These are phyloP conservation scores for Acrobasis repandana DNA, from an alignment of 2,888 invertebrate genomes.

Conservation along the genomic window DNA sequence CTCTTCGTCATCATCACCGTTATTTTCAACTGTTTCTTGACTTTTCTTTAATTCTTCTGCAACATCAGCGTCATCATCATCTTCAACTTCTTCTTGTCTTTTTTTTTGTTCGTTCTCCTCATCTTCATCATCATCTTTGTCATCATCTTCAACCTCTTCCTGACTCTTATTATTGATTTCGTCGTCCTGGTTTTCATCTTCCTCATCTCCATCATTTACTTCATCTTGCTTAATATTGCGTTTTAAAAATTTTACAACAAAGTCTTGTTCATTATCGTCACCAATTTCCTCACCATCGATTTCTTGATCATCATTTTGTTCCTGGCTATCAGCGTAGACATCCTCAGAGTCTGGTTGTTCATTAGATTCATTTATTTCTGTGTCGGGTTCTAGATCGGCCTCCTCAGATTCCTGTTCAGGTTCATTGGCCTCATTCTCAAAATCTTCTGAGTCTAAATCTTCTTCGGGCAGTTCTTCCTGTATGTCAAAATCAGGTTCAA, in stretches of 20 bases:
- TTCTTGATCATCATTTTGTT: not conserved
- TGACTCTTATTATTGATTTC: conserved; percentile 17
- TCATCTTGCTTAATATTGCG: conserved; percentile 23
- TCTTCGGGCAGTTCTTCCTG: conserved; percentile 52
- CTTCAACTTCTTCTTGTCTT: conserved; percentile 32
- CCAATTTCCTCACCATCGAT: not conserved
- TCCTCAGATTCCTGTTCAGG: conserved; percentile 55
- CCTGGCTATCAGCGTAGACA: not conserved
- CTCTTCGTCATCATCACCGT: conserved; percentile 23
- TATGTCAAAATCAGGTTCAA: conserved; percentile 13
- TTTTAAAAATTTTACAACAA: not conserved
- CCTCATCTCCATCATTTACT: conserved; percentile 26
- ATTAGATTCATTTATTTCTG: conserved; percentile 1
- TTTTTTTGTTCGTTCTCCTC: conserved; percentile 17
- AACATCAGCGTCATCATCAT: conserved; percentile 25
- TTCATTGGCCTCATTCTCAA: conserved; percentile 59
- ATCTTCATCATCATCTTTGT: conserved; percentile 27
- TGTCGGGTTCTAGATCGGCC: conserved; percentile 21
- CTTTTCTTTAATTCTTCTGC: conserved; percentile 24
- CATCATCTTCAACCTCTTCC: conserved; percentile 23
- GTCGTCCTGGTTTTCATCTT: conserved; percentile 26
- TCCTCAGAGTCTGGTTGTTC: conserved; percentile 1
- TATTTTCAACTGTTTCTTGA: conserved; percentile 25
- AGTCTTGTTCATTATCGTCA: not conserved
- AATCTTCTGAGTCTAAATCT: conserved; percentile 61